Conservation (phyloP, 2,888 invertebrate genomes). For the Acleris emargana region DNA sequence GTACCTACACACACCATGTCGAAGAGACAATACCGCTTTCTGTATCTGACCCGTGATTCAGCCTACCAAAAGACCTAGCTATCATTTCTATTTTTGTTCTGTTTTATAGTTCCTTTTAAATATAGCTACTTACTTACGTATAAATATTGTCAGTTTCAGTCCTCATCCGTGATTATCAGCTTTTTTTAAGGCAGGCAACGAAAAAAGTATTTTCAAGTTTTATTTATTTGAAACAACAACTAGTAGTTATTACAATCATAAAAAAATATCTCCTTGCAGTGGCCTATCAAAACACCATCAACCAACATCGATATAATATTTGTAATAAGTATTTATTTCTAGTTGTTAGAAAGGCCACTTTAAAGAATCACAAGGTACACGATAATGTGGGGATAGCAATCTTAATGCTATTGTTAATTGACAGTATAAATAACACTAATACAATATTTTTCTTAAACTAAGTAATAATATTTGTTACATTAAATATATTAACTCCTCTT, state of each 20-base stretch:
- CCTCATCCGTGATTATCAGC: too few relatives aligned
- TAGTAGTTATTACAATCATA: slow-evolving; percentile 40
- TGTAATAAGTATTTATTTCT: too few relatives aligned
- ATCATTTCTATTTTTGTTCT: too few relatives aligned
- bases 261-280: slow-evolving; percentile 47
- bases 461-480: slow-evolving; percentile 60
- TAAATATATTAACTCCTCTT: slow-evolving; percentile 58
- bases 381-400: not conserved
- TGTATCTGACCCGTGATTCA: too few relatives aligned
- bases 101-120: too few relatives aligned
- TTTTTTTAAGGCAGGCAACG: slow-evolving; percentile 1
- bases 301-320: too few relatives aligned
- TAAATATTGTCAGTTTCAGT: too few relatives aligned
- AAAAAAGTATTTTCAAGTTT: slow-evolving; percentile 43
- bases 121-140: too few relatives aligned
- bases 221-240: slow-evolving; percentile 60
- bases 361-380: not conserved
- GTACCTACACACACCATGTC: too few relatives aligned
- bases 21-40: too few relatives aligned
- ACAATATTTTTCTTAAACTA: slow-evolving; percentile 55
- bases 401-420: slow-evolving; percentile 41
- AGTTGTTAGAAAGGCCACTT: not conserved
- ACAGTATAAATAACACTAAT: slow-evolving; percentile 67
- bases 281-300: slow-evolving; percentile 10
- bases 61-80: too few relatives aligned